Base-by-base conservation (phyloP, 2,888 invertebrate species). In the Apomyelois bistriatella region DNA sequence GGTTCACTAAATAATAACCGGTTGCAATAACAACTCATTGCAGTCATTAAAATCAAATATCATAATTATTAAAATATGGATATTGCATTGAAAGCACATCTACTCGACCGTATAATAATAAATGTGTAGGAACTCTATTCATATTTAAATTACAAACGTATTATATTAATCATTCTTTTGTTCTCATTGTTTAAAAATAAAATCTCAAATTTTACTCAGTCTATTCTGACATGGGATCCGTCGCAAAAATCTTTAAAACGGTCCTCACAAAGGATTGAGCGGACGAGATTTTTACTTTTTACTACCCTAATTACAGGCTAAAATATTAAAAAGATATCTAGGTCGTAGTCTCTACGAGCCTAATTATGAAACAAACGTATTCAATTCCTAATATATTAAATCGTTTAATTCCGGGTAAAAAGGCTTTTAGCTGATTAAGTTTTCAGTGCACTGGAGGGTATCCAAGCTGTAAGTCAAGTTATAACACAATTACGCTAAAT, bases 401-500 rank as follows among this genome's bases (percentile, higher is more conserved):
- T 79, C 75, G 74, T 78, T 82, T 78, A 79, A 81, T 74, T 68
- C 58, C 66, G 62, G 71, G 73, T 79, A 83, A 79, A 76, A 83
- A 80, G 72, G 75, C 85, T 87, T 82, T 89, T 85, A 88, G 78
- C 79, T 85, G 86, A 88, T 89, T 86, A 89, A 86, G 79, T 84
- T 86, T 83, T 82, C 80, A 85, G 72, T 68, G 68, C 46, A 32
- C 78, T 82, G 85, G 85, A 84, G 76, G 70, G 68, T 66, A 66
- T 80, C 80, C 80, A 76, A 76, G 65, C 53, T 66, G 79, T 86
- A 85, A 89, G 86, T 89, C 86, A 82, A 79, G 79, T 43, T 72
- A 76, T 83, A 82, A 83, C 73, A 76, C 78, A 82, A 85, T 87
- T 86, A 84, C 65, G 74, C 70, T 72, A 81, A 80, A 86, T 81